Evolutionary conservation across 2,113 vertebrate species (phyloP).

Genomic region (Cheilinus undulatus): DNA sequence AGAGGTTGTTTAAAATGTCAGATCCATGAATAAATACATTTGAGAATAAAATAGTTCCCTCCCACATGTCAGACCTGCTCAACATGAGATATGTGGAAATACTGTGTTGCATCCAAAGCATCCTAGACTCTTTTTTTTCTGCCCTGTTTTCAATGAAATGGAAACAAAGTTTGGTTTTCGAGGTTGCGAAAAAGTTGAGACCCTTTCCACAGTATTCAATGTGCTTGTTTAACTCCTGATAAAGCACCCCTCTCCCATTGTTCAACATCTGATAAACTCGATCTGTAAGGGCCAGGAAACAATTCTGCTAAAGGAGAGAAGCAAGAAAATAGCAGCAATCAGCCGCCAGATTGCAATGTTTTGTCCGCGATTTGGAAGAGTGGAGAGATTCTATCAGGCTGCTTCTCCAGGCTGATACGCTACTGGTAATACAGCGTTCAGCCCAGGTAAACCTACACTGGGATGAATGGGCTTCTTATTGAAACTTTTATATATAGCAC

Average conservation of each 20-base stretch:
- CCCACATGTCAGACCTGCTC: conserved; percentile 57
- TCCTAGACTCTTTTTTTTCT: conserved; percentile 29
- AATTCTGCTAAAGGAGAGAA: conserved; percentile 70
- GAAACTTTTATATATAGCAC: conserved; percentile 57
- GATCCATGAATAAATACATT: conserved; percentile 78
- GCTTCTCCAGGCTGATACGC: conserved; percentile 66
- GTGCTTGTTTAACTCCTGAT: conserved; percentile 67
- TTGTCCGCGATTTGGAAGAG: conserved; percentile 74
- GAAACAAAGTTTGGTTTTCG: conserved; percentile 69
- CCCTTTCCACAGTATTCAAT: conserved; percentile 53
- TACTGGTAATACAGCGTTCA: conserved; percentile 71
- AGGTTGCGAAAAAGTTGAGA: conserved; percentile 51
- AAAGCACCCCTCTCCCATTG: conserved; percentile 56
- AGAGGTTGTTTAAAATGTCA: conserved; percentile 77
- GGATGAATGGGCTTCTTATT: conserved; percentile 65
- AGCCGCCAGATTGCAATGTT: conserved; percentile 74
- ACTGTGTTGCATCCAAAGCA: conserved; percentile 45
- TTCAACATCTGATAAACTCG: conserved; percentile 74
- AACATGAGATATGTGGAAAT: conserved; percentile 48
- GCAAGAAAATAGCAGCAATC: conserved; percentile 76
- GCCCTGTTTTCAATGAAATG: conserved; percentile 50
- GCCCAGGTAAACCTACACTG: conserved; percentile 66
- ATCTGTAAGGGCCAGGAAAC: conserved; percentile 70
- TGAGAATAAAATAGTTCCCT: conserved; percentile 73
- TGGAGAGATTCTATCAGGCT: conserved; percentile 74